A percentile compares a stretch with the other conserved stretches of the same genome.
phyloP scores from a whole-genome alignment of 2,888 invertebrate species.

The Plebejus melissa region DNA sequence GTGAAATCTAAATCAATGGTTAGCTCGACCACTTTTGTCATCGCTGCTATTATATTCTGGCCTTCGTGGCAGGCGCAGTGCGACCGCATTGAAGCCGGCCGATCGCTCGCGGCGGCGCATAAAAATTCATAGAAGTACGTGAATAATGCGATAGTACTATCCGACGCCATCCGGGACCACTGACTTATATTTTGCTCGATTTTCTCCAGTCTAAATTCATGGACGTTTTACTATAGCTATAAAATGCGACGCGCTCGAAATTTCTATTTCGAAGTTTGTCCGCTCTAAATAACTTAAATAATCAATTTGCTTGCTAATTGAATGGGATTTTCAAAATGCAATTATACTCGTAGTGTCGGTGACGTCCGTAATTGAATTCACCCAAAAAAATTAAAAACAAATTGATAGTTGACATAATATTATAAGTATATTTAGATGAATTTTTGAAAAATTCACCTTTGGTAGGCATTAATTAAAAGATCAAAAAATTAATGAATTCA shows the following conservation, averaged over 20 bases:
- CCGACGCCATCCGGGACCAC: conserved; percentile 32
- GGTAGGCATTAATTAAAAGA: not conserved
- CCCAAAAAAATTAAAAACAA: not conserved
- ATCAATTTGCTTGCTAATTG: conserved; percentile 4
- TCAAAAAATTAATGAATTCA: not conserved
- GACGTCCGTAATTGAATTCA: not conserved
- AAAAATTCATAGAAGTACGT: conserved; percentile 54
- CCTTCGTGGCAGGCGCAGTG: conserved; percentile 53
- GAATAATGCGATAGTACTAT: conserved; percentile 44
- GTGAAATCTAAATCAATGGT: conserved; percentile 76
- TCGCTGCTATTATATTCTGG: conserved; percentile 65
- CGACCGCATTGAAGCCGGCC: conserved; percentile 44
- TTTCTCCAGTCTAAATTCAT: conserved; percentile 36
- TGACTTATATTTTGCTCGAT: conserved; percentile 36
- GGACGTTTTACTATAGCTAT: conserved; percentile 38
- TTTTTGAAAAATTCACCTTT: not conserved
- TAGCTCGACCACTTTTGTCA: conserved; percentile 72
- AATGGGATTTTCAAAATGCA: not conserved
- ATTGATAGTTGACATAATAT: not conserved
- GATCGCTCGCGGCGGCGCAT: conserved; percentile 49
- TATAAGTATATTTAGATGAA: too few relatives aligned
- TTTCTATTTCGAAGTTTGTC: conserved; percentile 33
- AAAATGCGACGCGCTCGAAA: conserved; percentile 35
- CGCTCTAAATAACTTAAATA: conserved; percentile 26
- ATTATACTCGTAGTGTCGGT: not conserved